Base-by-base conservation (phyloP, 2,888 invertebrate species). In the Rotaria sp. region DNA sequence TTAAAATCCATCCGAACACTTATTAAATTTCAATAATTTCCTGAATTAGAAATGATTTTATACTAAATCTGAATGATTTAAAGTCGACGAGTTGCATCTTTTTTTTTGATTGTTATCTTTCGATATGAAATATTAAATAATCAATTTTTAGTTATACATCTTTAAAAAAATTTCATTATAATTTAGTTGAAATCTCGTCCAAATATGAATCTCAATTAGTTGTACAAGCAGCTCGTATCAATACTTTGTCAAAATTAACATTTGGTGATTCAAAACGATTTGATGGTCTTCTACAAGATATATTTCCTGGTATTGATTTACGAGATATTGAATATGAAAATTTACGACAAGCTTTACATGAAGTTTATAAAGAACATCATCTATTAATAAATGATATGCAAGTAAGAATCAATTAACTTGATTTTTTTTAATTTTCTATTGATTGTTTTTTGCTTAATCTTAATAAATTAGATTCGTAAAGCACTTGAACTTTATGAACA, bases 401-500 rank as follows among this genome's bases (percentile, higher is more conserved):
- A 93, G 94, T 94, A 91, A 67, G 67, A 35, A 30, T 18, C 50
- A 50, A 3, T 50, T 8, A 1, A 26, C 35, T 30, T 24, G 5
- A 52, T 52, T 24, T 24, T 52, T 52, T 52, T 3, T n/a, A n/a
- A n/a, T n/a, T 52, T 24, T 52, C 0, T 15, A 50, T 50, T 50
- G 3, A 24, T 52, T 52, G 3, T 24, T 24, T 52, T 10, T 52
- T 52, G 21, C 2, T 52, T 11, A 21, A 24, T 52, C 4, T 24
- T 52, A 8, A 52, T 2, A 5, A 67, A 35, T 10, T n/a, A 80
- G 80, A 80, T 80, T 80, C 80, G 80, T 45, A 96, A 97, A 92
- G 95, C 96, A 88, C 91, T 96, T 88, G 97, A 99, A 91, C 92
- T 99, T 55, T 94, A 96, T 90, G 97, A 97, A 90, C 98, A 99